A percentile compares a stretch with the other conserved stretches of the same genome.
Conservation (phyloP, 2,113 vertebrate species). For the Aspidoscelis tigris region DNA sequence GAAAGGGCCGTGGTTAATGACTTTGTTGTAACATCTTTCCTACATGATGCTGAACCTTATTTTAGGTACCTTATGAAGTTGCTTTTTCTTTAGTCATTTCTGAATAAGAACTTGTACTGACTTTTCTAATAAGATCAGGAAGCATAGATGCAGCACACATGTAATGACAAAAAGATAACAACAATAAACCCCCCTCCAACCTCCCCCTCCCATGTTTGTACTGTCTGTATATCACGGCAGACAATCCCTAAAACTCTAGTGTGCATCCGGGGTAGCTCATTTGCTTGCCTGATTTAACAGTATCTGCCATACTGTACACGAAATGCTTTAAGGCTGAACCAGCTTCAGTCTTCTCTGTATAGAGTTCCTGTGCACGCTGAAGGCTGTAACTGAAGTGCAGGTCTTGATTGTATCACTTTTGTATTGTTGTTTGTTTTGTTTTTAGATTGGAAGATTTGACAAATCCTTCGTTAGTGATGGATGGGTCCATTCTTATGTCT, state of each 20-base stretch:
- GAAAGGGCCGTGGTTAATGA: neutral
- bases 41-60: neutral
- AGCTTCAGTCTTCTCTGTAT: neutral
- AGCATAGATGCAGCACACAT: neutral
- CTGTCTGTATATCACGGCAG: conserved; percentile 3
- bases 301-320: neutral
- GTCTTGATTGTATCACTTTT: neutral
- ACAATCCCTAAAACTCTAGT: neutral
- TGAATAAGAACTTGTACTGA: too few relatives aligned
- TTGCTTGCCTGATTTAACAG: neutral
- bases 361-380: conserved; percentile 1
- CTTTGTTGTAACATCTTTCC: neutral
- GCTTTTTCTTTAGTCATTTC: neutral
- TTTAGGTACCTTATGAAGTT: neutral
- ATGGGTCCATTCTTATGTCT: neutral
- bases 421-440: conserved; percentile 20
- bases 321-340: neutral
- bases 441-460: neutral
- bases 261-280: conserved; percentile 17
- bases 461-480: neutral
- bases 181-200: too few relatives aligned
- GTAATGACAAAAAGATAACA: neutral
- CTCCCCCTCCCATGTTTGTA: neutral
- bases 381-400: conserved; percentile 23
- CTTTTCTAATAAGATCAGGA: neutral